Evolutionary conservation across 2,113 vertebrate species (phyloP), one percentile per base, ranked within the genome.

Genomic region (Festucalex cinctus): DNA sequence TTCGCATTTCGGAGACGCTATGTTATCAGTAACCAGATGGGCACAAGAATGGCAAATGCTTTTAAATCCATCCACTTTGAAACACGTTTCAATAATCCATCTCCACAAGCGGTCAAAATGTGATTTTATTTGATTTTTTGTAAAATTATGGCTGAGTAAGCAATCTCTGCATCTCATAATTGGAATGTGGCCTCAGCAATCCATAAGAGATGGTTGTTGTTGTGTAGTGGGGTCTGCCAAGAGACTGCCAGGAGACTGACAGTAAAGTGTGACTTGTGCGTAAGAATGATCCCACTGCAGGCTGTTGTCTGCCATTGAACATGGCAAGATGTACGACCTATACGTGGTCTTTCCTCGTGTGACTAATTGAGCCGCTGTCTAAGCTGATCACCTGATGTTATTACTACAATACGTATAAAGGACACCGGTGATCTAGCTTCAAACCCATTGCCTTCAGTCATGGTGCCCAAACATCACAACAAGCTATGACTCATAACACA

Each of bases 201-300:
- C 56, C 68, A 63, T 26, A 65, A 54, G 41, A 58, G 19, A 68
- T 51, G 65, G 64, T 46, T 26, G 63, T 68, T 65, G 70, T 75
- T 54, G 56, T 72, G 60, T 71, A 70, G 79, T 59, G 62, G 70
- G 78, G 77, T 78, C 66, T 80, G 75, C 78, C 62, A 57, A 46
- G 59, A 69, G 86, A 89, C 68, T 85, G 86, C 81, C 88, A 84
- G 77, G 58, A 73, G 72, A 80, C 73, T 84, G 82, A 83, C 82
- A 81, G 66, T 44, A 71, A 69, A 82, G 85, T 85, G 86, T 82
- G 80, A 88, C 74, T 68, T 76, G 83, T 81, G 79, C 68, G 65
- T 71, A 69, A 85, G 85, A 81, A 75, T 79, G 56, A 80, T 77
- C 70, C 80, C 61, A 48, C 76, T 69, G 68, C 54, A 9, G 54